Conservation (phyloP, 2,113 vertebrate genomes). For the Spea bombifrons region DNA sequence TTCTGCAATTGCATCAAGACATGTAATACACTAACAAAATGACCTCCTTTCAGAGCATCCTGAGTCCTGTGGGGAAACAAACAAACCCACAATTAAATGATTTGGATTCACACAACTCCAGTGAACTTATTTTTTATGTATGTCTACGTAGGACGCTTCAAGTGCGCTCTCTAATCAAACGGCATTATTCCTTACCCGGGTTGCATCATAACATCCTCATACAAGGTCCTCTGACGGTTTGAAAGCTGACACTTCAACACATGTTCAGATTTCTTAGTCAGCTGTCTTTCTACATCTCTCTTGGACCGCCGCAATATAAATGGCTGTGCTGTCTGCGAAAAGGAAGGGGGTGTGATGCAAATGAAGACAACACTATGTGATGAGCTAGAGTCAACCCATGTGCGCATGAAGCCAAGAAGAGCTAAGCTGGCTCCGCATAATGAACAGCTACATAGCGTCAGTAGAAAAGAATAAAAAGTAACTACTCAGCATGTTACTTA, state of each 20-base stretch:
- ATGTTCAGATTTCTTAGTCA: constrained; percentile 81
- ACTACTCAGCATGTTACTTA: too few species aligned
- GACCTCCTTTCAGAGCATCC: constrained; percentile 79
- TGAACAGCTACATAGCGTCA: too few species aligned
- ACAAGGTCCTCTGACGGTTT: constrained; percentile 74
- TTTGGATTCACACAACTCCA: background rate
- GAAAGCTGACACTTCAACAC: constrained; percentile 81
- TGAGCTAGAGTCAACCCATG: background rate
- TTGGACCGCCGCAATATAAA: constrained; percentile 82
- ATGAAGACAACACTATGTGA: background rate
- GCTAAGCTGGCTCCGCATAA: background rate
- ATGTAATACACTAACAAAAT: constrained; percentile 78
- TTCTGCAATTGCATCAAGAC: constrained; percentile 78
- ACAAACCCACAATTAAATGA: background rate
- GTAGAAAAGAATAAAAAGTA: too few species aligned
- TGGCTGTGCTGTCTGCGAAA: constrained; percentile 74
- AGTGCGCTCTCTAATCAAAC: too few species aligned
- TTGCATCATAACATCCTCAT: constrained; percentile 80
- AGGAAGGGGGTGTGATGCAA: background rate
- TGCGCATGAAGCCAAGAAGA: background rate
- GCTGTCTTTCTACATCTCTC: constrained; percentile 81
- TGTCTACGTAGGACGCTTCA: too few species aligned
- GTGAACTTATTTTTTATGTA: too few species aligned
- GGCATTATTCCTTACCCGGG: constrained; percentile 61
- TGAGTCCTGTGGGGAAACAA: constrained; percentile 65